Percentiles rank a stretch among this genome's conserved stretches.
These are phyloP conservation scores for Notocelia uddmanniana DNA, from an alignment of 2,888 invertebrate species.

Conservation along the genomic window DNA sequence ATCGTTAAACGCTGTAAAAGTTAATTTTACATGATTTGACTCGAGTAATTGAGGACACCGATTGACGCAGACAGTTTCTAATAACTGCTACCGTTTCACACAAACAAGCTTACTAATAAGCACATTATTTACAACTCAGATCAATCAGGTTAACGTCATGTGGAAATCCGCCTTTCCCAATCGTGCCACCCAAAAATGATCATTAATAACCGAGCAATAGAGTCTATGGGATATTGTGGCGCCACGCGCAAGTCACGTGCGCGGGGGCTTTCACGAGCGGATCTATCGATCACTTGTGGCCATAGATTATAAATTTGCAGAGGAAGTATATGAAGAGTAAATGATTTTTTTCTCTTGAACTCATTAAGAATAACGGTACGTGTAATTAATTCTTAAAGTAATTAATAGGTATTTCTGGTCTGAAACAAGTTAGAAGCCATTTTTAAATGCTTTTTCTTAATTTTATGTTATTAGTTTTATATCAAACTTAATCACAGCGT, in stretches of 20 bases:
- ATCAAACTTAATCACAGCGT: too few relatives aligned
- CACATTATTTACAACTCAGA: conserved; percentile 64
- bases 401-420: too few relatives aligned
- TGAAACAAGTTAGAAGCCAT: too few relatives aligned
- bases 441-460: too few relatives aligned
- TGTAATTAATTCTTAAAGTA: neutral
- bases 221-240: conserved; percentile 48
- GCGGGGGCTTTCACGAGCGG: conserved; percentile 53
- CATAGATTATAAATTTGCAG: conserved; percentile 51
- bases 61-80: conserved; percentile 21
- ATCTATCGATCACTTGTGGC: conserved; percentile 51
- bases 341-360: neutral
- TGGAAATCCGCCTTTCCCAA: conserved; percentile 36
- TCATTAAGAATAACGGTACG: neutral
- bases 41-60: neutral
- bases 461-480: too few relatives aligned
- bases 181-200: neutral
- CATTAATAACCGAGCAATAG: neutral
- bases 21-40: neutral
- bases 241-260: conserved; percentile 66
- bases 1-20: neutral
- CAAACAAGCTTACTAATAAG: conserved; percentile 57
- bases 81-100: conserved; percentile 36
- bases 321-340: neutral
- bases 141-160: conserved; percentile 61